Conservation (phyloP, 2,113 vertebrate genomes). For the Heterotilapia buettikoferi region DNA sequence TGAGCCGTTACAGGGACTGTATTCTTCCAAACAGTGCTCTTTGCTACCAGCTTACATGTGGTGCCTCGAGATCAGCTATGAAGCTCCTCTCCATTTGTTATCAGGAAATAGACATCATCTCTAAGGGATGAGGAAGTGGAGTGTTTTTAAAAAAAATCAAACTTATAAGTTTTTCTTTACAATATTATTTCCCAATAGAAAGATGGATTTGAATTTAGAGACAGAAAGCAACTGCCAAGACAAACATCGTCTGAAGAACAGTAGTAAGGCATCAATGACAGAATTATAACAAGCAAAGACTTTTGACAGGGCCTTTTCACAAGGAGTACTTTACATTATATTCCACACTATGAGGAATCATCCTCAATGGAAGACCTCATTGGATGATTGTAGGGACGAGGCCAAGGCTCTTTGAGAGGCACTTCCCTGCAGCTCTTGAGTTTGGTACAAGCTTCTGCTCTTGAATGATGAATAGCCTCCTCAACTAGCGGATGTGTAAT, state of each 20-base stretch:
- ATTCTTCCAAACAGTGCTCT: neutral
- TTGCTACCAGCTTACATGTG: neutral
- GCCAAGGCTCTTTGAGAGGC: conserved; percentile 50
- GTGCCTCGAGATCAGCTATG: neutral
- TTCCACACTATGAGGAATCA: conserved; percentile 17
- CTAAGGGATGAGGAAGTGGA: neutral
- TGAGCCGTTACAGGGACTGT: neutral
- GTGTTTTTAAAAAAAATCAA: neutral
- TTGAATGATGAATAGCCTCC: conserved; percentile 72
- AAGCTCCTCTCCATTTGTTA: neutral
- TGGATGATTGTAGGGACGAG: conserved; percentile 63
- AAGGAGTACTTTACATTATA: conserved; percentile 42
- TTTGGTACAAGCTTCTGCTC: conserved; percentile 60
- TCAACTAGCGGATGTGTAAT: conserved; percentile 57
- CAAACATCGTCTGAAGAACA: neutral
- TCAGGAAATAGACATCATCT: neutral
- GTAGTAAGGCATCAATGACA: conserved; percentile 59
- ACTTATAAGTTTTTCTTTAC: neutral
- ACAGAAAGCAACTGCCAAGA: neutral
- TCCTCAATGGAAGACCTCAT: conserved; percentile 50
- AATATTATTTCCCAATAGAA: neutral
- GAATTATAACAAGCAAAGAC: conserved; percentile 33
- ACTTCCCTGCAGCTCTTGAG: conserved; percentile 55
- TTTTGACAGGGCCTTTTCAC: conserved; percentile 37
- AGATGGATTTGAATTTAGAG: neutral